Conservation (phyloP, 1,140 invertebrate genomes). For the Drosophila mauritiana region DNA sequence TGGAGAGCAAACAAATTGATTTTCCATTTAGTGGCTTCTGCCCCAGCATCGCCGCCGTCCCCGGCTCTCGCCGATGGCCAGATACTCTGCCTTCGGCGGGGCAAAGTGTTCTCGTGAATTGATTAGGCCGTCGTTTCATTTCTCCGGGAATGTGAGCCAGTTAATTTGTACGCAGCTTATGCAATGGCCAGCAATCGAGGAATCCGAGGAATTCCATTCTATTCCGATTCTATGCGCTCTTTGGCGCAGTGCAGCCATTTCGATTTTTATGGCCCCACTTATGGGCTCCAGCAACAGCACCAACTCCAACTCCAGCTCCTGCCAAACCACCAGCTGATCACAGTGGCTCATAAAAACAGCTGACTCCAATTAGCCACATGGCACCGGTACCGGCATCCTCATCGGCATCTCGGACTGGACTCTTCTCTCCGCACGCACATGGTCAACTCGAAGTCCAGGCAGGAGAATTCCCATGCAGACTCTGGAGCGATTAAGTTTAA, state of each 20-base stretch:
- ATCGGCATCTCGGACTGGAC: not conserved
- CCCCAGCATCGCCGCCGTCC: slow-evolving; percentile 20
- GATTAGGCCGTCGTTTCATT: slow-evolving; percentile 68
- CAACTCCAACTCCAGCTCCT: slow-evolving; percentile 13
- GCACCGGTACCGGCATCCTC: slow-evolving; percentile 13
- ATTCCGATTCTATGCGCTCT: not conserved
- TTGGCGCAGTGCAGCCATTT: slow-evolving; percentile 58
- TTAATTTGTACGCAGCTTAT: slow-evolving; percentile 42
- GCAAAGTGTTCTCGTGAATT: slow-evolving; percentile 49
- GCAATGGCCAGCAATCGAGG: not conserved
- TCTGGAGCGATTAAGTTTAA: slow-evolving; percentile 60
- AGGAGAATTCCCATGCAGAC: slow-evolving; percentile 20
- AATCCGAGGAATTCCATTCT: not conserved
- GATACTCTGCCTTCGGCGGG: slow-evolving; percentile 52
- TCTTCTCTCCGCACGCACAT: slow-evolving; percentile 6
- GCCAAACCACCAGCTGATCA: slow-evolving; percentile 75
- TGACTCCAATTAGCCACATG: slow-evolving; percentile 81
- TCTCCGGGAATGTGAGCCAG: slow-evolving; percentile 43
- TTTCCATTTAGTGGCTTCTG: slow-evolving; percentile 69
- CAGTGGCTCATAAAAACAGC: slow-evolving; percentile 64
- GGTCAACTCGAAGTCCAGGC: slow-evolving; percentile 23
- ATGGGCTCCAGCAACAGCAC: not conserved
- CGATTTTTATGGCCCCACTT: slow-evolving; percentile 21
- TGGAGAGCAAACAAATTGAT: slow-evolving; percentile 71
- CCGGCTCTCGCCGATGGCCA: slow-evolving; percentile 19